phyloP scores from a whole-genome alignment of 2,888 invertebrate genomes.

The Drosophila quasianomalipes region DNA sequence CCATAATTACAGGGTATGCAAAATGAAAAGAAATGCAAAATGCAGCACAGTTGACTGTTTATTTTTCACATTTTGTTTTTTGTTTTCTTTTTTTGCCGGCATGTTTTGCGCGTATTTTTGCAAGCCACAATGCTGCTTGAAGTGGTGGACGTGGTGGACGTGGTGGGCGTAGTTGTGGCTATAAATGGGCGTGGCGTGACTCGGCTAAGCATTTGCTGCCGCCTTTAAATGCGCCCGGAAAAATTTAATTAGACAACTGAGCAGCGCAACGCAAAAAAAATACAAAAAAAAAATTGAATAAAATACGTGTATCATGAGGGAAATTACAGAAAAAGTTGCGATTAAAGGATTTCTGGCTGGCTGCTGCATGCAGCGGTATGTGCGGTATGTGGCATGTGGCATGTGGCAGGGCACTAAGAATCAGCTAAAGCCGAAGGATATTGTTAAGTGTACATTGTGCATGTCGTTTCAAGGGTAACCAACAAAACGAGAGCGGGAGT shows the following conservation, averaged over 20 bases:
- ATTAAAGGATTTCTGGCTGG: conserved; percentile 35
- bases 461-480: conserved; percentile 75
- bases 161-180: background rate
- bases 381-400: conserved; percentile 9
- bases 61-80: conserved; percentile 20
- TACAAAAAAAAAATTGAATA: background rate
- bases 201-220: conserved; percentile 52
- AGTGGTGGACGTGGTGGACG: conserved; percentile 55
- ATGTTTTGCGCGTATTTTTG: conserved; percentile 46
- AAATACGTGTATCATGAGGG: conserved; percentile 28
- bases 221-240: conserved; percentile 69
- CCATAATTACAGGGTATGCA: conserved; percentile 25
- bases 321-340: conserved; percentile 54
- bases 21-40: conserved; percentile 44
- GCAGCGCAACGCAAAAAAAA: conserved; percentile 44
- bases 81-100: conserved; percentile 9
- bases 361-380: conserved; percentile 8
- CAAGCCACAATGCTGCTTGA: conserved; percentile 53
- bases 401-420: conserved; percentile 49
- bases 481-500: conserved; percentile 3
- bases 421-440: conserved; percentile 53
- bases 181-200: conserved; percentile 25
- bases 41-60: conserved; percentile 36
- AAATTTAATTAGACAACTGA: conserved; percentile 80
- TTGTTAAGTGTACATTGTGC: conserved; percentile 62